Percentiles rank a stretch among this genome's conserved stretches.
Evolutionary conservation across 2,113 vertebrate species (phyloP).

Genomic region (Vidua macroura): DNA sequence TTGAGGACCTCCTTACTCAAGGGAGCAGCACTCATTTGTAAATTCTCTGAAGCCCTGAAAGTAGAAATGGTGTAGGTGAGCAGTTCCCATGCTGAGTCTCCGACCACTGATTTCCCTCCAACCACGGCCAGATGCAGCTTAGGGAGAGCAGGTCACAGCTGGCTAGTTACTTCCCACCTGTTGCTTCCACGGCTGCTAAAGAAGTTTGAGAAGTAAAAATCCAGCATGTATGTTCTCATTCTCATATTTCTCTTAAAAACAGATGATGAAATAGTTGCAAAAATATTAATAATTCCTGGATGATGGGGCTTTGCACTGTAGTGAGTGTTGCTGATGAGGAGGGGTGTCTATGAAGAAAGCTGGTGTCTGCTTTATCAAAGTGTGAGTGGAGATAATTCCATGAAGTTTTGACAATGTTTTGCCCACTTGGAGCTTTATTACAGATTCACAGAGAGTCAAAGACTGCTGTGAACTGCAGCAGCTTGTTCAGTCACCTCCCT

Average conservation of each 20-base stretch:
- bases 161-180: conserved; percentile 7
- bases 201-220: neutral
- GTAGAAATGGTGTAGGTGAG: conserved; percentile 14
- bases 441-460: neutral
- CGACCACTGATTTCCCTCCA: neutral
- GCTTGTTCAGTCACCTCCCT: conserved; percentile 21
- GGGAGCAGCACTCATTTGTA: neutral
- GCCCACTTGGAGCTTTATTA: neutral
- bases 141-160: neutral
- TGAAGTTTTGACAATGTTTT: neutral
- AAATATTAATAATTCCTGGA: neutral
- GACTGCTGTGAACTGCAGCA: neutral
- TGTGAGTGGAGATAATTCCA: neutral
- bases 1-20: conserved; percentile 17
- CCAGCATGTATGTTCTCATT: neutral
- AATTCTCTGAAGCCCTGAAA: conserved; percentile 13
- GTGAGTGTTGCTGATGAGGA: neutral
- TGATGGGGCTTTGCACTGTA: neutral
- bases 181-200: neutral
- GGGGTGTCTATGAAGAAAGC: neutral
- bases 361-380: neutral
- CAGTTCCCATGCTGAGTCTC: neutral
- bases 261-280: neutral
- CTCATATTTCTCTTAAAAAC: neutral
- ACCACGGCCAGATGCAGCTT: neutral